Conservation (phyloP, 2,113 vertebrate genomes). For the Benitochromis conjunctus region DNA sequence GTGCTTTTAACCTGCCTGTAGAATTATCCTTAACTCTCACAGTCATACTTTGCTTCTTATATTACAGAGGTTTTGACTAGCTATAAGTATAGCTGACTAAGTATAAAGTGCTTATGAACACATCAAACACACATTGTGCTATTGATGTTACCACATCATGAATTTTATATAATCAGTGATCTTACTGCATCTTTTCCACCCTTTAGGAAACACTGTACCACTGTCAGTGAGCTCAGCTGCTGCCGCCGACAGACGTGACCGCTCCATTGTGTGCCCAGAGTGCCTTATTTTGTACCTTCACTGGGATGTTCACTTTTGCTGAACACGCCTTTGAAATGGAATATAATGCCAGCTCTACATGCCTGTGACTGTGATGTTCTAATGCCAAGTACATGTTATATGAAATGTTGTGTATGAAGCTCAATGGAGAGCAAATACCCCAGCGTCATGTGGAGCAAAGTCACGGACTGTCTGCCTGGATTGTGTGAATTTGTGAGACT, state of each 20-base stretch:
- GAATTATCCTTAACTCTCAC: neutral
- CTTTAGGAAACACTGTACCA: constrained; percentile 2
- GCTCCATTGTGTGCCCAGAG: constrained; percentile 20
- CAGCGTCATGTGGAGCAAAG: constrained; percentile 14
- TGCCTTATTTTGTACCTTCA: constrained; percentile 43
- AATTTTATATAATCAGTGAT: neutral
- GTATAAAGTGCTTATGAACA: neutral
- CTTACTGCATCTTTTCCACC: neutral
- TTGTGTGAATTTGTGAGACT: constrained; percentile 6
- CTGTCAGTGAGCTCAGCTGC: neutral
- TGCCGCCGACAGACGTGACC: neutral
- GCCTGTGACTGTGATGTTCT: constrained; percentile 19
- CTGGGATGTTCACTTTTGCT: neutral
- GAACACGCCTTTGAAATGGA: constrained; percentile 7
- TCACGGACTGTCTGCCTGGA: neutral
- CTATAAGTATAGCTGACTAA: too few relatives aligned
- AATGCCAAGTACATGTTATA: constrained; percentile 9
- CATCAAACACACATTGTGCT: neutral
- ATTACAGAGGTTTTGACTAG: neutral
- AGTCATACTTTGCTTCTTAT: neutral
- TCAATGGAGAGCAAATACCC: neutral
- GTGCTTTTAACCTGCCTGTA: neutral
- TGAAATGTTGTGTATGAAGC: constrained; percentile 10
- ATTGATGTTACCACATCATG: neutral
- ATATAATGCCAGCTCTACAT: constrained; percentile 8